Evolutionary conservation across 1,140 invertebrate genomes (phyloP).

Genomic region (Brachionus rotundiformis): DNA sequence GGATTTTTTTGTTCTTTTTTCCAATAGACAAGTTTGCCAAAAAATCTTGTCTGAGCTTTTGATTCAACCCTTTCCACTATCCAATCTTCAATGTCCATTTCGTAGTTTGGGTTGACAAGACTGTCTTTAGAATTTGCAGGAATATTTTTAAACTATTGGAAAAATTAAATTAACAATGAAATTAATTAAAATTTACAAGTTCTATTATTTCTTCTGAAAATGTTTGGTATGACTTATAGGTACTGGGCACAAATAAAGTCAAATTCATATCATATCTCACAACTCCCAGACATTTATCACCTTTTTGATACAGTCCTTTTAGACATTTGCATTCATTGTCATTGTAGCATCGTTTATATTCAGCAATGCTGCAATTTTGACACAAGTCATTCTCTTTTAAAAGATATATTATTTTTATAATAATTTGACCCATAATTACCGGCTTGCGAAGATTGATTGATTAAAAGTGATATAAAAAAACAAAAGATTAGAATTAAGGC

Average conservation of each 20-base stretch:
- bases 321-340: not conserved
- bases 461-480: not conserved
- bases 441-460: not conserved
- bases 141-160: conserved; percentile 19
- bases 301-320: not conserved
- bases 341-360: not conserved
- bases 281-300: not conserved
- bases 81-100: not conserved
- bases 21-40: not conserved
- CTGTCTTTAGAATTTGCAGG: not conserved
- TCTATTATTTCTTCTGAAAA: not conserved
- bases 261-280: conserved; percentile 2
- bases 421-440: not conserved
- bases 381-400: not conserved
- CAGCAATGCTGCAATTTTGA: not conserved
- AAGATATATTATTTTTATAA: not conserved
- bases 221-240: not conserved
- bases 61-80: not conserved
- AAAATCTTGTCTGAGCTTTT: not conserved
- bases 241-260: not conserved
- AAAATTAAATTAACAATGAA: conserved; percentile 1
- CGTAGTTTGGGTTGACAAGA: not conserved
- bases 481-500: not conserved
- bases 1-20: conserved; percentile 26
- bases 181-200: not conserved